phyloP scores from a whole-genome alignment of 2,797 vertebrate species.

The Spinibarbus caldwelli region DNA sequence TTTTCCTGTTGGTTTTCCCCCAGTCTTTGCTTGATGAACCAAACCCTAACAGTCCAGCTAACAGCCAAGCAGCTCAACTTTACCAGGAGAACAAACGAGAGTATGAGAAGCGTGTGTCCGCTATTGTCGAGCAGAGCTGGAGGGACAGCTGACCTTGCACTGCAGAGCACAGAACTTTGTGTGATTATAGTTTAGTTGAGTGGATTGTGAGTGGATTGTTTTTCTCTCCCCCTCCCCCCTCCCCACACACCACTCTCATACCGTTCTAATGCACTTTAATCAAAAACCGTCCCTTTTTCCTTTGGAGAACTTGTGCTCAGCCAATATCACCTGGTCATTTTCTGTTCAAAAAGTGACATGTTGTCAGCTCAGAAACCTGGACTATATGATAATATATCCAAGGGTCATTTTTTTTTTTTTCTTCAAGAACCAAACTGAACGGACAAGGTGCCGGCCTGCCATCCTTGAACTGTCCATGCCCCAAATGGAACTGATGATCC shows the following conservation, averaged over 20 bases:
- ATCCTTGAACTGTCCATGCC: conserved; percentile 35
- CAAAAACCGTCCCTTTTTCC: no score
- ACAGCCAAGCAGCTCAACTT: conserved; percentile 98
- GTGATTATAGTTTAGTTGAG: conserved; percentile 53
- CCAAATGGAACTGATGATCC: conserved; percentile 33
- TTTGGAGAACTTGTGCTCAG: conserved; percentile 27
- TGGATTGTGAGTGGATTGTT: conserved; percentile 42
- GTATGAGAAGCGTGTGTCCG: conserved; percentile 97
- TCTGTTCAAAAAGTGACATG: conserved; percentile 37
- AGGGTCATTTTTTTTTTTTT: conserved; percentile 34
- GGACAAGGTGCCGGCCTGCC: conserved; percentile 33
- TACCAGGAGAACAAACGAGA: conserved; percentile 99
- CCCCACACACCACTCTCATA: no score
- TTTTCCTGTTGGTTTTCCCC: neutral
- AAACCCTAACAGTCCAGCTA: conserved; percentile 98
- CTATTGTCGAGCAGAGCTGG: conserved; percentile 99
- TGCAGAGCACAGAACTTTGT: conserved; percentile 47
- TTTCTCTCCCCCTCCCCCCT: neutral
- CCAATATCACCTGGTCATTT: conserved; percentile 45
- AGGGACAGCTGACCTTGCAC: conserved; percentile 91
- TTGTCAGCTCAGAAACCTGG: conserved; percentile 47
- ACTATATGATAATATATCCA: conserved; percentile 50
- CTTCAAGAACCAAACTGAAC: conserved; percentile 34
- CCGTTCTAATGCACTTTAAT: no score
- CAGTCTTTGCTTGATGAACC: conserved; percentile 98